phyloP scores from a whole-genome alignment of 2,113 vertebrate genomes.

The Accipiter virgatus region DNA sequence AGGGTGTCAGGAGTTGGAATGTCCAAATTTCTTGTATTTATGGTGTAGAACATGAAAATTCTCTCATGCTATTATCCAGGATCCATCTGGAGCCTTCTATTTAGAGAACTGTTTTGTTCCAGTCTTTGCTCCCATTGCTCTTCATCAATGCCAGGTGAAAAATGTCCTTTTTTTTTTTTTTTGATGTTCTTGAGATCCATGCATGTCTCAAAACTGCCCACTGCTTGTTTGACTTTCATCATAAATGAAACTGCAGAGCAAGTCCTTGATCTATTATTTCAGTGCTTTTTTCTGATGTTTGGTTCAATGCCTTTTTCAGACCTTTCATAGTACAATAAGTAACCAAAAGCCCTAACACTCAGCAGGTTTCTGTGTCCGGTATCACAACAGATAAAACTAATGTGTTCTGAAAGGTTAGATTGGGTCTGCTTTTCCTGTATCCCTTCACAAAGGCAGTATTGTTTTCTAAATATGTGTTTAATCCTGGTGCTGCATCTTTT shows the following conservation, averaged over 20 bases:
- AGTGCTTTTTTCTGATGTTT: background rate
- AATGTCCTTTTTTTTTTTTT: background rate
- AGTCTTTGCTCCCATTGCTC: background rate
- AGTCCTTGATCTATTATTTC: background rate
- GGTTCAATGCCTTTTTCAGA: background rate
- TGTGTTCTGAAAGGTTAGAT: background rate
- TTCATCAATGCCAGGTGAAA: background rate
- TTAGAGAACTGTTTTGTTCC: conserved; percentile 21
- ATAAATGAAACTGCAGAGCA: background rate
- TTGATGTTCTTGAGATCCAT: background rate
- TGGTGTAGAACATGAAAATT: background rate
- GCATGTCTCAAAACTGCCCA: background rate
- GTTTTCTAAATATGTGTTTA: background rate
- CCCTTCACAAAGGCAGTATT: background rate
- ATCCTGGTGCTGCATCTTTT: background rate
- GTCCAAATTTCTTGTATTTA: background rate
- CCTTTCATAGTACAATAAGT: background rate
- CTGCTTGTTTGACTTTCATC: background rate
- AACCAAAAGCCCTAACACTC: background rate
- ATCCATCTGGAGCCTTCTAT: conserved; percentile 4
- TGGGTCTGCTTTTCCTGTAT: background rate
- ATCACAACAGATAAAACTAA: background rate
- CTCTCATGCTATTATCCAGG: background rate
- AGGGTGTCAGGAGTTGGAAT: background rate
- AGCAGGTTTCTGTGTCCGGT: background rate